A percentile compares a stretch with the other conserved stretches of the same genome.
These are phyloP conservation scores for Metaphire vulgaris DNA, from an alignment of 1,140 invertebrate genomes.

Conservation along the genomic window DNA sequence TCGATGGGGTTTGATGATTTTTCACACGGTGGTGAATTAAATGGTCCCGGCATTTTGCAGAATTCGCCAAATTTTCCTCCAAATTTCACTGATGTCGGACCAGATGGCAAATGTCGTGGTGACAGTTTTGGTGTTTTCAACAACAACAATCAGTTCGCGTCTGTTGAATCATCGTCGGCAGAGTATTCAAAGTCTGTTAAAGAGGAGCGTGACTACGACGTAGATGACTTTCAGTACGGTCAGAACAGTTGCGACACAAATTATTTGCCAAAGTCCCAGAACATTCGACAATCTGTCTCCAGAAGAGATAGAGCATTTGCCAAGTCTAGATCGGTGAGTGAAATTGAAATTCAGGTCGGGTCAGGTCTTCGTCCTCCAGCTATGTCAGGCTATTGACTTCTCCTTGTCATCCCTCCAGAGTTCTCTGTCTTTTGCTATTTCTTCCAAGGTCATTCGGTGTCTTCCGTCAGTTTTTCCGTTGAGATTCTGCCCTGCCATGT, in stretches of 20 bases:
- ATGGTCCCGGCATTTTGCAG: not conserved
- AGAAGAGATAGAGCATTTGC: not conserved
- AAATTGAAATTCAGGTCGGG: no score
- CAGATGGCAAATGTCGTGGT: not conserved
- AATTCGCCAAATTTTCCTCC: not conserved
- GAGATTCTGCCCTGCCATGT: no score
- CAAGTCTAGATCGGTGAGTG: not conserved
- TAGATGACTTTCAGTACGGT: not conserved
- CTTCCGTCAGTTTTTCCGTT: no score
- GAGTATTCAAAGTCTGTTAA: not conserved
- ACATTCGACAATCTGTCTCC: not conserved
- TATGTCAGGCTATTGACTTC: no score
- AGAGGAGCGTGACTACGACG: not conserved
- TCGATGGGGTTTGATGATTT: not conserved
- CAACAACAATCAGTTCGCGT: no score
- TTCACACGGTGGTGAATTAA: not conserved
- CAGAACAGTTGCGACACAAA: not conserved
- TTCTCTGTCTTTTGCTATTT: no score
- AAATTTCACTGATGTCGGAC: not conserved
- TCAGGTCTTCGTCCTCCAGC: no score
- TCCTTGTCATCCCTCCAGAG: no score
- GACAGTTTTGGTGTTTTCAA: not conserved
- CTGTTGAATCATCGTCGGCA: no score
- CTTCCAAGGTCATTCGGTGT: no score
- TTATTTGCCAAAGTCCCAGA: not conserved